A percentile compares a stretch with the other conserved stretches of the same genome.
Conservation (phyloP, 1,140 invertebrate species). For the Drosophila fuyamai region DNA sequence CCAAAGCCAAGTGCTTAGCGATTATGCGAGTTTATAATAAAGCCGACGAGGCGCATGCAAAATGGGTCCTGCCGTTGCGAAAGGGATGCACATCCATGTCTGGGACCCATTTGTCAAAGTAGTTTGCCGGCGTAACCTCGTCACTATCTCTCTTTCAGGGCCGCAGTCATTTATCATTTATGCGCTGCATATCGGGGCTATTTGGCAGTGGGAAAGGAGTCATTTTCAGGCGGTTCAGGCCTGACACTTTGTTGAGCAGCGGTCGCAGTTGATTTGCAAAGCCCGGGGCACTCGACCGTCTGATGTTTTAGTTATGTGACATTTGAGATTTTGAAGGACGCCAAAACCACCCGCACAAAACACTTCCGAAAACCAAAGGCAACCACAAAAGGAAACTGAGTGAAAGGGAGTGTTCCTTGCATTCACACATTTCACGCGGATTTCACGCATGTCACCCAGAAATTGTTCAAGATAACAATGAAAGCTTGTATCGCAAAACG, state of each 20-base stretch:
- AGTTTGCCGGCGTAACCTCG: slow-evolving; percentile 68
- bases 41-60: slow-evolving; percentile 54
- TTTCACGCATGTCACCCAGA: slow-evolving; percentile 56
- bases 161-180: slow-evolving; percentile 80
- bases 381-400: slow-evolving; percentile 1
- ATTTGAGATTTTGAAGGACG: slow-evolving; percentile 75
- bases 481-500: background rate
- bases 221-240: slow-evolving; percentile 52
- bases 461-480: slow-evolving; percentile 65
- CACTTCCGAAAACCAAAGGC: slow-evolving; percentile 3
- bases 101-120: slow-evolving; percentile 71
- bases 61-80: slow-evolving; percentile 35
- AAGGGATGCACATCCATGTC: slow-evolving; percentile 47
- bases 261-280: slow-evolving; percentile 75
- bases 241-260: slow-evolving; percentile 72
- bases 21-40: slow-evolving; percentile 82
- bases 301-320: slow-evolving; percentile 72
- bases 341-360: slow-evolving; percentile 19
- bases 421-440: slow-evolving; percentile 52
- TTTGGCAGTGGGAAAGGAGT: slow-evolving; percentile 9
- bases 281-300: slow-evolving; percentile 58
- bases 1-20: slow-evolving; percentile 61
- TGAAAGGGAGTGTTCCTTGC: slow-evolving; percentile 20
- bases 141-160: slow-evolving; percentile 70
- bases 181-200: slow-evolving; percentile 54